phyloP scores from a whole-genome alignment of 2,113 vertebrate genomes.

The Rhodinocichla rosea region DNA sequence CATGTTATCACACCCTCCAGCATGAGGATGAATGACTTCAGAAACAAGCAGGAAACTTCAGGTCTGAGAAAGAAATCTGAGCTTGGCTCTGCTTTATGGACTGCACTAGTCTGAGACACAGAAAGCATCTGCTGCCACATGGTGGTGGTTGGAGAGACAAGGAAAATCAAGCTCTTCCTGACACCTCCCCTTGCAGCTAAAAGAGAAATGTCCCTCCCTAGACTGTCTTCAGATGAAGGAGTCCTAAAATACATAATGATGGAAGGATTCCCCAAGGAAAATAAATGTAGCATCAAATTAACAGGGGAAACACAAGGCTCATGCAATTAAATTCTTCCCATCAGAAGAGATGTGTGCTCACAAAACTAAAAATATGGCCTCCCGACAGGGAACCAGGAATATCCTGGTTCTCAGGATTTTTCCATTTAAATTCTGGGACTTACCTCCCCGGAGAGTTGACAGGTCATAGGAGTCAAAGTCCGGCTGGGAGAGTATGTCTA shows the following conservation, averaged over 20 bases:
- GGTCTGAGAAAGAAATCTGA: background rate
- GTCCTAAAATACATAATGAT: background rate
- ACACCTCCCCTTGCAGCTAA: background rate
- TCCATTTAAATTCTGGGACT: slow-evolving; percentile 1
- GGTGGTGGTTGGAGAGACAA: background rate
- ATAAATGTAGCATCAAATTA: background rate
- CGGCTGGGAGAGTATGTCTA: slow-evolving; percentile 84
- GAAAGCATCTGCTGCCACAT: slow-evolving; percentile 47
- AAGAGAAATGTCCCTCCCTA: background rate
- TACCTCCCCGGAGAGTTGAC: slow-evolving; percentile 79
- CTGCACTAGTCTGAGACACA: background rate
- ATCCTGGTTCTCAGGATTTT: background rate
- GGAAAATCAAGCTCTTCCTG: background rate
- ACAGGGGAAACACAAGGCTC: background rate
- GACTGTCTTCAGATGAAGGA: background rate
- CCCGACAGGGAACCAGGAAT: background rate
- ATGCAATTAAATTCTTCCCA: background rate
- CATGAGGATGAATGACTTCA: background rate
- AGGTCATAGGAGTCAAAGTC: slow-evolving; percentile 78
- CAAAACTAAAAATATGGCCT: background rate
- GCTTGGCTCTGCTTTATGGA: background rate
- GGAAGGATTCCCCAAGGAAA: background rate
- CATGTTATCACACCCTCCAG: accelerated
- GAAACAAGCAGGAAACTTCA: background rate
- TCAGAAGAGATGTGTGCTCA: background rate